These are phyloP conservation scores for Ptychochromis oligacanthus DNA, from an alignment of 2,113 vertebrate species.

Conservation along the genomic window DNA sequence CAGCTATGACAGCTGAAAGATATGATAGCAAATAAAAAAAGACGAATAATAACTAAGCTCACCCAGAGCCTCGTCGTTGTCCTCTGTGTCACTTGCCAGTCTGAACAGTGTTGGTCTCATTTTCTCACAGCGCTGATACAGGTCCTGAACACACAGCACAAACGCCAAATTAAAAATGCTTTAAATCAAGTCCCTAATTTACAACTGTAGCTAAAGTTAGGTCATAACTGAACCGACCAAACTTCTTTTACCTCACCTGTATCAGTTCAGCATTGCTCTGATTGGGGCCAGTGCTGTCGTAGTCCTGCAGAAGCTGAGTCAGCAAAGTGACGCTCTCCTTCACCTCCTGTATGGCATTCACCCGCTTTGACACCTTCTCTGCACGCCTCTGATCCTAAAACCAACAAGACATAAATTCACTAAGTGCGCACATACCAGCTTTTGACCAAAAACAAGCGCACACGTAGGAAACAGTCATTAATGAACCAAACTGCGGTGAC, in stretches of 20 bases:
- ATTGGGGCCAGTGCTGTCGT: conserved; percentile 77
- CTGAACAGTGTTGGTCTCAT: conserved; percentile 97
- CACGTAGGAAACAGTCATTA: not conserved
- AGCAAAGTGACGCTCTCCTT: conserved; percentile 92
- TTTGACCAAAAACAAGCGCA: not conserved
- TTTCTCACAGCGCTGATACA: conserved; percentile 97
- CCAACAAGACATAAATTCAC: not conserved
- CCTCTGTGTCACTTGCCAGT: conserved; percentile 96
- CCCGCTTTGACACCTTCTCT: conserved; percentile 96
- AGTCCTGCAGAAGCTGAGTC: conserved; percentile 91
- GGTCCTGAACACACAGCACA: conserved; percentile 80
- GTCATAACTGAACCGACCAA: not conserved
- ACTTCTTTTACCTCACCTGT: conserved; percentile 80
- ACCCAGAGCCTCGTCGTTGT: conserved; percentile 98
- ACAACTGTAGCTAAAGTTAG: not conserved
- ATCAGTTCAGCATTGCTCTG: conserved; percentile 89
- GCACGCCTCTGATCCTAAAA: conserved; percentile 92
- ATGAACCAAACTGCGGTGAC: not conserved
- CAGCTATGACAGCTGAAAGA: not conserved
- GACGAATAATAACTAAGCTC: conserved; percentile 38
- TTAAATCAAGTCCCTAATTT: not conserved
- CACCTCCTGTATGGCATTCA: conserved; percentile 95
- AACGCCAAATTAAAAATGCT: not conserved
- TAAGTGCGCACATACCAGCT: not conserved
- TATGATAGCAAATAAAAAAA: not conserved